These are phyloP conservation scores for Engystomops pustulosus DNA, from an alignment of 2,113 vertebrate species.

Conservation along the genomic window DNA sequence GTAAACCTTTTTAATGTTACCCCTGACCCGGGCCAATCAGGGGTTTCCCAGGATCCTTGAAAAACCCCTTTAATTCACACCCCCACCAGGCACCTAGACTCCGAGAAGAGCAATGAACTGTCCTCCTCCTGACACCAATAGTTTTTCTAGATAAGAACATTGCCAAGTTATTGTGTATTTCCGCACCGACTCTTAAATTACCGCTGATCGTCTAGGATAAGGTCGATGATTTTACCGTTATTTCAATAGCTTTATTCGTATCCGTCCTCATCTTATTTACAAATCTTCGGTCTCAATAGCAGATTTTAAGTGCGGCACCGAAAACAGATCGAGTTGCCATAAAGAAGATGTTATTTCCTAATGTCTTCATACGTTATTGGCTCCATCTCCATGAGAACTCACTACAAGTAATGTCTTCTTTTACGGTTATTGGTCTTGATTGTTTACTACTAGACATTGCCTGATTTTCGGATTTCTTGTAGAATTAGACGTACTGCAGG, in stretches of 20 bases:
- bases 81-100: too few relatives aligned
- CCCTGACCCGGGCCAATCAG: too few relatives aligned
- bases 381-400: neutral
- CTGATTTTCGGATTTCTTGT: neutral
- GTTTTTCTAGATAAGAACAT: constrained; percentile 14
- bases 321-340: neutral
- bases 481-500: neutral
- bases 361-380: neutral
- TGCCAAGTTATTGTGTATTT: neutral
- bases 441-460: neutral
- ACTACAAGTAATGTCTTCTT: neutral
- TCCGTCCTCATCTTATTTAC: constrained; percentile 1
- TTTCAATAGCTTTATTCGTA: neutral
- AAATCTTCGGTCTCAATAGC: neutral
- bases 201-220: neutral
- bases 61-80: too few relatives aligned
- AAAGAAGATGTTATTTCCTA: neutral
- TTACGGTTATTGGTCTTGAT: neutral
- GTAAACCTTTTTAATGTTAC: too few relatives aligned
- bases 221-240: neutral
- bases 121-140: too few relatives aligned
- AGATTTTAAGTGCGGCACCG: too few relatives aligned
- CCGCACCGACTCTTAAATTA: neutral
- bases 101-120: too few relatives aligned
- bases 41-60: too few relatives aligned